Evolutionary conservation across 2,888 invertebrate species (phyloP).

Genomic region (Eupithecia subumbrata): DNA sequence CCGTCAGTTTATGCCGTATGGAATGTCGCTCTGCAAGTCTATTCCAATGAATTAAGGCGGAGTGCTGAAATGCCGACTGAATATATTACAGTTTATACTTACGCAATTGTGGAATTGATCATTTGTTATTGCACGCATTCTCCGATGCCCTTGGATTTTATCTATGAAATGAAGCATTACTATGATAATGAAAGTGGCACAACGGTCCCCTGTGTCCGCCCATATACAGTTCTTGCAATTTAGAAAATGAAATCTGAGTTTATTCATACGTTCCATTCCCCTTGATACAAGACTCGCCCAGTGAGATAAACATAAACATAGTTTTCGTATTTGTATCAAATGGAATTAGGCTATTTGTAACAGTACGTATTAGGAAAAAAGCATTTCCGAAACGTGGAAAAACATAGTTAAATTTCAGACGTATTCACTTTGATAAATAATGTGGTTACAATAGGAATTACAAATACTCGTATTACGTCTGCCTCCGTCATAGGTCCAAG

Average conservation of each 20-base stretch:
- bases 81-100: slow-evolving; percentile 32
- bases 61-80: slow-evolving; percentile 39
- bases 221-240: slow-evolving; percentile 9
- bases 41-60: slow-evolving; percentile 35
- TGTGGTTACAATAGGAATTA: neutral
- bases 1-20: slow-evolving; percentile 32
- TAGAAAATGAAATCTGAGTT: slow-evolving; percentile 7
- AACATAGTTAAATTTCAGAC: neutral
- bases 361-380: neutral
- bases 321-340: neutral
- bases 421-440: neutral
- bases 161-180: slow-evolving; percentile 10
- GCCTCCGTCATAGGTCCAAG: neutral
- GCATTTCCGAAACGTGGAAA: neutral
- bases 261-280: neutral
- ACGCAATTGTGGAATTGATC: slow-evolving; percentile 26
- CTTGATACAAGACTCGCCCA: neutral
- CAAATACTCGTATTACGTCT: neutral
- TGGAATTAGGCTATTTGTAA: neutral
- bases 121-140: slow-evolving; percentile 17
- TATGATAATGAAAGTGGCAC: slow-evolving; percentile 20
- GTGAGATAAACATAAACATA: neutral
- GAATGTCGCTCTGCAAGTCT: slow-evolving; percentile 39
- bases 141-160: slow-evolving; percentile 20
- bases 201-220: neutral